phyloP scores from a whole-genome alignment of 2,888 invertebrate genomes.

The Odontothrips loti region DNA sequence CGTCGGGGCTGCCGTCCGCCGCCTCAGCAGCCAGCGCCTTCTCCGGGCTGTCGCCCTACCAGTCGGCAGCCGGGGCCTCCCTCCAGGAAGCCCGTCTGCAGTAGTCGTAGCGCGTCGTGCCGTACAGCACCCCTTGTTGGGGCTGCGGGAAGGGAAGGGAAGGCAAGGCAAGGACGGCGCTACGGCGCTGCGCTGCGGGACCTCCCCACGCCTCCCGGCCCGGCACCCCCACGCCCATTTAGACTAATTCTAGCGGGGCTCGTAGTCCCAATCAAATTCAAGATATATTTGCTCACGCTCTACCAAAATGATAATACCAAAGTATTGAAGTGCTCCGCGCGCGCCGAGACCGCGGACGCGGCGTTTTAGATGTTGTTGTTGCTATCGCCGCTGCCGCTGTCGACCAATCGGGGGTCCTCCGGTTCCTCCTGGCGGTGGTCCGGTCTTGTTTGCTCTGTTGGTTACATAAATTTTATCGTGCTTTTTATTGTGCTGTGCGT shows the following conservation, averaged over 20 bases:
- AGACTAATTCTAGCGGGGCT: constrained; percentile 12
- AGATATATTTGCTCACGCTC: constrained; percentile 15
- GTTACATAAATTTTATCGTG: background rate
- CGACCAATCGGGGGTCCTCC: background rate
- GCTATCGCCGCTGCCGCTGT: too few species aligned
- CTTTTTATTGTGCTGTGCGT: background rate
- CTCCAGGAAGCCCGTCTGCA: constrained; percentile 75
- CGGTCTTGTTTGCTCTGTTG: background rate
- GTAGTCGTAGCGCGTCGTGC: constrained; percentile 46
- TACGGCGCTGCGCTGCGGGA: too few species aligned
- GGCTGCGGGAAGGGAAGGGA: background rate
- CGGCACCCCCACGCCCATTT: background rate
- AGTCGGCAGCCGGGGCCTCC: constrained; percentile 57
- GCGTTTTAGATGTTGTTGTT: background rate
- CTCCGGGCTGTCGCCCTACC: constrained; percentile 58
- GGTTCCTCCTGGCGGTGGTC: background rate
- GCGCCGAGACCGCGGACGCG: too few species aligned
- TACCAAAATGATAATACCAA: constrained; percentile 25
- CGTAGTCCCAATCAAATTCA: constrained; percentile 14
- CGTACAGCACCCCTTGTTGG: too few species aligned
- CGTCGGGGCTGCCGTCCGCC: constrained; percentile 55
- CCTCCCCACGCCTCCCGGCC: background rate
- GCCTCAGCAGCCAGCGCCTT: constrained; percentile 50
- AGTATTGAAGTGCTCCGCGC: background rate
- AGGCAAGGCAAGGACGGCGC: background rate